Conservation (phyloP, 2,113 vertebrate genomes). For the Mormoops blainvillei region DNA sequence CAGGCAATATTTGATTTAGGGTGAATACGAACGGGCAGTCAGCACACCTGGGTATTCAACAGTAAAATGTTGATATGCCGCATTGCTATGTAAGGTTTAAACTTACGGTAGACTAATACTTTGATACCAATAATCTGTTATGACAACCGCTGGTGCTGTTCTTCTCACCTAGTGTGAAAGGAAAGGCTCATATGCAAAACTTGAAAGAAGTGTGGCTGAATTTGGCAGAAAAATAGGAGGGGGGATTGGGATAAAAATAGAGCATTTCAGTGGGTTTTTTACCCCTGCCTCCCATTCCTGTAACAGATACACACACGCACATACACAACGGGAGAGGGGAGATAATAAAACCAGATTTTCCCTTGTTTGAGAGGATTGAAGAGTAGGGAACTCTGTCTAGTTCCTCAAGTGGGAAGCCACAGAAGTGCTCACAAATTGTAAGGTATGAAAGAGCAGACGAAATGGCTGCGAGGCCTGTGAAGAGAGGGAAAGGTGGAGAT, state of each 20-base stretch:
- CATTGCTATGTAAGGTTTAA: constrained; percentile 23
- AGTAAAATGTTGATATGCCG: not conserved
- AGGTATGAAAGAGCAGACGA: not conserved
- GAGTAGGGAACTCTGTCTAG: not conserved
- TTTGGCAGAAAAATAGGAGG: not conserved
- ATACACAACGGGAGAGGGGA: not conserved
- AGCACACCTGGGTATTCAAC: not conserved
- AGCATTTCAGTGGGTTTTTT: not conserved
- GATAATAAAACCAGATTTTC: not conserved
- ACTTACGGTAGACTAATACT: constrained; percentile 29
- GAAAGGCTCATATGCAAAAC: not conserved
- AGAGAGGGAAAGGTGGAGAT: not conserved
- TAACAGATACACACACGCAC: not conserved
- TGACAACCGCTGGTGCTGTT: constrained; percentile 29
- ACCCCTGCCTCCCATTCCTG: not conserved
- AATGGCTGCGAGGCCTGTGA: not conserved
- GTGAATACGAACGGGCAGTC: not conserved
- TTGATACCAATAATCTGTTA: constrained; percentile 31
- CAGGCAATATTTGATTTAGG: not conserved
- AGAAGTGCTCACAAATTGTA: not conserved
- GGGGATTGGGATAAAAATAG: not conserved
- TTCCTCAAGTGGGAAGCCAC: not conserved
- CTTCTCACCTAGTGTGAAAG: constrained; percentile 25
- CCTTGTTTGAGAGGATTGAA: not conserved
- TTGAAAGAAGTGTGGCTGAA: not conserved